Conservation (phyloP, 1,140 invertebrate species). For the Leguminivora glycinivorella region DNA sequence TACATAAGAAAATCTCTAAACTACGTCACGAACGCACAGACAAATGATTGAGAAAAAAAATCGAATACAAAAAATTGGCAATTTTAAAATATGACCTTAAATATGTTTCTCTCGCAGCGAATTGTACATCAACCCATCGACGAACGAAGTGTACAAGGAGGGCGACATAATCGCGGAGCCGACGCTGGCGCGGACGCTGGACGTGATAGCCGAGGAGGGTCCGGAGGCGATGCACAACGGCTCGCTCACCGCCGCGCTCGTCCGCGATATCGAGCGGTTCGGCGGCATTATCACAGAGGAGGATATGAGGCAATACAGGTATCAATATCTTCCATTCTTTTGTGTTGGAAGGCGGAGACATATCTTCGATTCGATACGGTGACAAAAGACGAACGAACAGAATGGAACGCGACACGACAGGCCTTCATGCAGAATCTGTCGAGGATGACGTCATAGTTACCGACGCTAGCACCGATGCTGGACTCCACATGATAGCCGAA, state of each 20-base stretch:
- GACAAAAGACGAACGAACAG: too few relatives aligned
- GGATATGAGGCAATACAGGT: slow-evolving; percentile 86
- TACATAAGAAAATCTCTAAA: too few relatives aligned
- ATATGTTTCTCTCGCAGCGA: slow-evolving; percentile 67
- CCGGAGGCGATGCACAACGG: slow-evolving; percentile 84
- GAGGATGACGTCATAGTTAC: too few relatives aligned
- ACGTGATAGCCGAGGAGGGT: slow-evolving; percentile 84
- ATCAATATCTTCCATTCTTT: neutral
- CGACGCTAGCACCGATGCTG: too few relatives aligned
- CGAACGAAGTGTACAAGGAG: slow-evolving; percentile 81
- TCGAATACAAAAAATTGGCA: too few relatives aligned
- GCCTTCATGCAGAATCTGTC: too few relatives aligned
- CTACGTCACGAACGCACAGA: too few relatives aligned
- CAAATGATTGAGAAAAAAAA: too few relatives aligned
- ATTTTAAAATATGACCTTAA: slow-evolving; percentile 23
- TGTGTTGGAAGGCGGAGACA: too few relatives aligned
- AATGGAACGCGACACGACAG: too few relatives aligned
- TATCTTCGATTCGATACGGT: too few relatives aligned
- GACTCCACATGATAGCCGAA: too few relatives aligned
- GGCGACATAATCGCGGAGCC: slow-evolving; percentile 86
- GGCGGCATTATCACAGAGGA: slow-evolving; percentile 88
- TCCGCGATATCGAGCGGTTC: slow-evolving; percentile 84
- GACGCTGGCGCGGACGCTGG: slow-evolving; percentile 86
- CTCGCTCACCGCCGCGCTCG: slow-evolving; percentile 81
- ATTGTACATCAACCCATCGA: slow-evolving; percentile 84